Base-by-base conservation (phyloP, 1,140 invertebrate species). In the Homarus americanus region DNA sequence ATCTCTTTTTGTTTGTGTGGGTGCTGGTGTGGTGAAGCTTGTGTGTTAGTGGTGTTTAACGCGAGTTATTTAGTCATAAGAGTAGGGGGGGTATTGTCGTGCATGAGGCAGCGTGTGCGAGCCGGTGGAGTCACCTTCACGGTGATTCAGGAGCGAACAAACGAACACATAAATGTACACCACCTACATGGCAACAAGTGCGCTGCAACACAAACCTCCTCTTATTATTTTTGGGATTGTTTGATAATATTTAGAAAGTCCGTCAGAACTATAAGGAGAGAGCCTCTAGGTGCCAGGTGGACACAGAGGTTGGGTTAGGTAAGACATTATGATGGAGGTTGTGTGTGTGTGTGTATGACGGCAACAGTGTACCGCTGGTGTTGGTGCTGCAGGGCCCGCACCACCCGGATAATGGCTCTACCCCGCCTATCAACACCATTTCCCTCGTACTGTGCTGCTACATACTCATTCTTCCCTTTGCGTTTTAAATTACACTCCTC, bases 101-200 rank as follows among this genome's bases (percentile, higher is more conserved):
- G 34, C 73, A 76, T 76, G 73, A 44, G 76, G 76, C 40, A 44
- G 34, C 1, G 53, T 1, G 53, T 58, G 53, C 17, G 2, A 28
- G 76, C 20, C 32, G 38, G 15, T 20, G 76, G 40, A 78, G 76
- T 78, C 76, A 78, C 76, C 76, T 78, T 78, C 76, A 78, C 38
- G 73, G 73, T 76, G 73, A 38, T 40, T 76, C 73, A 76, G 34
- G 73, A 38, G 40, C 28, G 24, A 12, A 34, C 20, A 38, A 9
- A 72, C 66, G 24, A 9, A 10, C 53, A 58, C 53, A 58, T 58
- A 24, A 58, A 20, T 58, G 53, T 58, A 20, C 38, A 78, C 20
- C 38, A 41, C 76, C 40, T 41, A 41, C 76, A 49, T 78, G 40
- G 76, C 38, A 41, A 78, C 76, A 78, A 20, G 76, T 28, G 20